Evolutionary conservation across 37 sponge, comb jelly and placozoan species (phyloP).

Genomic region (Spongilla lacustris): DNA sequence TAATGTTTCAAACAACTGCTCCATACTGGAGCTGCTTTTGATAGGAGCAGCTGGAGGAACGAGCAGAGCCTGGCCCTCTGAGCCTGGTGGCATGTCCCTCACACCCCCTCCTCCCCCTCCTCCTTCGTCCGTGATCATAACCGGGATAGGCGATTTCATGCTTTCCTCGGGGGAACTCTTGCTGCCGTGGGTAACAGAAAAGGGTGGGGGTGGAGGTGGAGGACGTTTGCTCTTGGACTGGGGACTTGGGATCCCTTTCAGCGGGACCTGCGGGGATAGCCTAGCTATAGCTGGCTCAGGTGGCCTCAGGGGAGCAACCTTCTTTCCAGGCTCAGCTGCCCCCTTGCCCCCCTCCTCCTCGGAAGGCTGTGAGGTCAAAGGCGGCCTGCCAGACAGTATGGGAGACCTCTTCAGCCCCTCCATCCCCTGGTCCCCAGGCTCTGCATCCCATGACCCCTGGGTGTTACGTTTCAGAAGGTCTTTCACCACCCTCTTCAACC

Average conservation of each 20-base stretch:
- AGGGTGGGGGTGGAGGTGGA: conserved; percentile 54
- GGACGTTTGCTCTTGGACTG: conserved; percentile 18
- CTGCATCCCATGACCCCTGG: not conserved
- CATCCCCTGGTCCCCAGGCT: conserved; percentile 1
- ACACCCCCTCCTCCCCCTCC: not conserved
- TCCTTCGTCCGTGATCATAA: not conserved
- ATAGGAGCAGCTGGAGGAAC: not conserved
- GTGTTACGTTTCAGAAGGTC: not conserved
- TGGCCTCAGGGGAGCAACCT: conserved; percentile 1
- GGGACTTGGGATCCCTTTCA: conserved; percentile 4
- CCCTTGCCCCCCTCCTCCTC: not conserved
- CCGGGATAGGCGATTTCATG: not conserved
- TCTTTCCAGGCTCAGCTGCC: not conserved
- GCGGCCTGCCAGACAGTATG: not conserved
- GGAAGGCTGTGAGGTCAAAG: not conserved
- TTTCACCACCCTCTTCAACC: not conserved
- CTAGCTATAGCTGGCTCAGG: not conserved
- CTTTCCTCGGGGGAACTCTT: not conserved
- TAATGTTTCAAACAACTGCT: conserved; percentile 59
- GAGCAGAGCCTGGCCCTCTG: not conserved
- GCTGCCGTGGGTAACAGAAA: conserved; percentile 6
- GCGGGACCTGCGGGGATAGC: not conserved
- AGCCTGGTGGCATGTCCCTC: not conserved
- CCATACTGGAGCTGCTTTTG: conserved; percentile 52
- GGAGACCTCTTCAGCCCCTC: conserved; percentile 9